These are phyloP conservation scores for Apis laboriosa DNA, from an alignment of 1,140 invertebrate species.

Conservation along the genomic window DNA sequence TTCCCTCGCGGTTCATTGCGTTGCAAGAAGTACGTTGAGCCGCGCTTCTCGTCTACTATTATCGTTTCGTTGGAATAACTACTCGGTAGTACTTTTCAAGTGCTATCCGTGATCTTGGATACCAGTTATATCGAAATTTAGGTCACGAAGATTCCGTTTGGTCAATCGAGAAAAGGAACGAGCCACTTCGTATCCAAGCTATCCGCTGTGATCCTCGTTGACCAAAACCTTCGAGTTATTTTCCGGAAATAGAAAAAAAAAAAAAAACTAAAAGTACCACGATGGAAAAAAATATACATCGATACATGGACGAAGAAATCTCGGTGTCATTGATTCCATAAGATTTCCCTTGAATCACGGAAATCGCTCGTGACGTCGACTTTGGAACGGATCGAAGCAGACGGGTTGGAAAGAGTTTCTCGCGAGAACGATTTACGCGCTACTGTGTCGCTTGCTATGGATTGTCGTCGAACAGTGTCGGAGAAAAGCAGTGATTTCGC, in stretches of 20 bases:
- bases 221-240: background rate
- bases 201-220: background rate
- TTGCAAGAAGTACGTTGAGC: constrained; percentile 14
- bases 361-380: background rate
- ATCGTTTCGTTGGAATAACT: background rate
- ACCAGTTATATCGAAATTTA: constrained; percentile 10
- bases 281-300: too few relatives aligned
- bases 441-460: background rate
- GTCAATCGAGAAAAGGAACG: background rate
- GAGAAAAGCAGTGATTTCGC: background rate
- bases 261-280: too few relatives aligned
- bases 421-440: background rate
- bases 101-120: background rate
- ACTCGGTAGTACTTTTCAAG: background rate
- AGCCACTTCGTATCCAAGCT: background rate
- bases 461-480: background rate
- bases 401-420: background rate
- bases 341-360: background rate
- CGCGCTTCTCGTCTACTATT: background rate
- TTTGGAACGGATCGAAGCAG: background rate
- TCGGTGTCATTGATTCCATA: background rate
- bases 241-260: background rate
- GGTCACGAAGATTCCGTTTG: background rate
- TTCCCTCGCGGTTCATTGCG: background rate
- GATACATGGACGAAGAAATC: background rate